Percentiles rank a stretch among this genome's conserved stretches.
Conservation (phyloP, 1,140 invertebrate species). For the Drosophila burlai region DNA sequence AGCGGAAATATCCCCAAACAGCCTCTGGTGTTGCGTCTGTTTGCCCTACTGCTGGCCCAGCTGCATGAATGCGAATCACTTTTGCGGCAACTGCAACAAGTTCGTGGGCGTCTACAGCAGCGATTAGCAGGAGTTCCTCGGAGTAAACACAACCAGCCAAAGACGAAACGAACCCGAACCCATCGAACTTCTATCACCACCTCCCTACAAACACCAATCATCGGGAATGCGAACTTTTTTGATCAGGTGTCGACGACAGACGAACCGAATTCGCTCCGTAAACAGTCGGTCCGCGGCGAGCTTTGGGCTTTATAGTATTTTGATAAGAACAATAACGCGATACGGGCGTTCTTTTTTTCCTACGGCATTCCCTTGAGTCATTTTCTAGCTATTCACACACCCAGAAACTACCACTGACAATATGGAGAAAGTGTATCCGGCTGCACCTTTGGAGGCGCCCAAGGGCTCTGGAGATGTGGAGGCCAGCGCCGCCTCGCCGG, state of each 20-base stretch:
- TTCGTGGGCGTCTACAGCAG: conserved; percentile 87
- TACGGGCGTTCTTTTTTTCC: conserved; percentile 31
- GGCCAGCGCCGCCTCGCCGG: neutral
- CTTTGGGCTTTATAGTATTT: conserved; percentile 59
- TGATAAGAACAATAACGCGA: conserved; percentile 60
- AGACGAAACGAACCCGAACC: conserved; percentile 26
- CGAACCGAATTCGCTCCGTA: neutral
- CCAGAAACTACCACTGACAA: conserved; percentile 16
- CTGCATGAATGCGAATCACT: conserved; percentile 88
- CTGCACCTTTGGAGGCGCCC: conserved; percentile 52
- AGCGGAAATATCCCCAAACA: conserved; percentile 24
- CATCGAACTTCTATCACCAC: conserved; percentile 33
- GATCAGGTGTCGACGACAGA: conserved; percentile 41
- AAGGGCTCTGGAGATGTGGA: conserved; percentile 23
- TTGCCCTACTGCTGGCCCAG: conserved; percentile 89
- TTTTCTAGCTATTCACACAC: conserved; percentile 27
- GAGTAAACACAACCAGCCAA: conserved; percentile 30
- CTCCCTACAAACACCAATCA: conserved; percentile 3
- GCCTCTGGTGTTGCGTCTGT: conserved; percentile 87
- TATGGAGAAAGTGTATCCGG: conserved; percentile 68
- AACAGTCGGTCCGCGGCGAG: conserved; percentile 38
- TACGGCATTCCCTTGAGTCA: conserved; percentile 44
- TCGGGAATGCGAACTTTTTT: conserved; percentile 55
- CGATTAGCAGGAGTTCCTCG: conserved; percentile 28
- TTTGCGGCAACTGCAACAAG: conserved; percentile 89